Evolutionary conservation across 2,888 invertebrate species (phyloP).

Genomic region (Chouioia cunea): DNA sequence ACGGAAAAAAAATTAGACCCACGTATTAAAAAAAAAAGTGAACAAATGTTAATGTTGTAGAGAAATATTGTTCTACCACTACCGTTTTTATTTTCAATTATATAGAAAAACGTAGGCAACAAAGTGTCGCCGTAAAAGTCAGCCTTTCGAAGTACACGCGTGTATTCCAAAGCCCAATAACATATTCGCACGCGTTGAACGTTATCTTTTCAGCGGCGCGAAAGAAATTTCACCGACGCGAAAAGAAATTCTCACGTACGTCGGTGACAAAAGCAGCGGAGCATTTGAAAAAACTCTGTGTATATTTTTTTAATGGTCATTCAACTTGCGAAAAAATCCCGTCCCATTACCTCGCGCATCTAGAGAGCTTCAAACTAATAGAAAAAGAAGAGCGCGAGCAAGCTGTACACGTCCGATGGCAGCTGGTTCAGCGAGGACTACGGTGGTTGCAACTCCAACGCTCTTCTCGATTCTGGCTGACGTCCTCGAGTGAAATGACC

Average conservation of each 20-base stretch:
- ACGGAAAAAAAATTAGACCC: too few species aligned
- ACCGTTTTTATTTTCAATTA: background rate
- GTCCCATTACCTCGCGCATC: background rate
- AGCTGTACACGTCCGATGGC: background rate
- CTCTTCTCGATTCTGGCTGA: constrained; percentile 41
- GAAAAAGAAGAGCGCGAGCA: background rate
- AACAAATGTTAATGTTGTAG: background rate
- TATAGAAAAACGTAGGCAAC: constrained; percentile 17
- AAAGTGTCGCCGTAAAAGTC: constrained; percentile 4
- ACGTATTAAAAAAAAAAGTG: too few species aligned
- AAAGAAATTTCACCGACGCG: constrained; percentile 39
- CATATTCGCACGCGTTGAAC: background rate
- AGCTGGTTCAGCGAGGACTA: constrained; percentile 42
- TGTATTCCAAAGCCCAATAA: background rate
- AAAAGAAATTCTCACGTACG: constrained; percentile 36
- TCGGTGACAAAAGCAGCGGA: background rate
- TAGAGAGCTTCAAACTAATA: too few species aligned
- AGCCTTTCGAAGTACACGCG: background rate
- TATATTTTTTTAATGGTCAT: too few species aligned
- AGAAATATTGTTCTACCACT: constrained; percentile 11
- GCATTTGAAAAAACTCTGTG: background rate
- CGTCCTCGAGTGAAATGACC: constrained; percentile 61
- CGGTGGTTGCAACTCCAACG: constrained; percentile 40
- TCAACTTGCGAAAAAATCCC: background rate
- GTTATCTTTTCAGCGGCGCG: constrained; percentile 12